These are phyloP conservation scores for Neoniphon sammara DNA, from an alignment of 2,797 vertebrate genomes.

Conservation along the genomic window DNA sequence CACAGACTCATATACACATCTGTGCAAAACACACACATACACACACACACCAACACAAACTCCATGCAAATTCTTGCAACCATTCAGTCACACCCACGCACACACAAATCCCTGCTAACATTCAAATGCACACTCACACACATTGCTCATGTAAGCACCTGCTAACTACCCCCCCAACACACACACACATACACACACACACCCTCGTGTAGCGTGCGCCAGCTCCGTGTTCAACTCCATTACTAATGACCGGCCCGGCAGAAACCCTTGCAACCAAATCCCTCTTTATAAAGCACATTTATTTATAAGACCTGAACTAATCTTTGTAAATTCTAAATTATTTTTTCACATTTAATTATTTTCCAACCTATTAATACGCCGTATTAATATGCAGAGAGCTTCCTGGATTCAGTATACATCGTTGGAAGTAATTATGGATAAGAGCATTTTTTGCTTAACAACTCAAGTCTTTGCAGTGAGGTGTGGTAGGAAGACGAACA, in stretches of 20 bases:
- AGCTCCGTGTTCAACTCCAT: conserved; percentile 36
- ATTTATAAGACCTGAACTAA: conserved; percentile 68
- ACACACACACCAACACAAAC: neutral
- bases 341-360: conserved; percentile 68
- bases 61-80: no score
- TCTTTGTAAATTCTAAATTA: conserved; percentile 50
- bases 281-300: conserved; percentile 37
- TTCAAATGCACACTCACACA: no score
- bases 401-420: conserved; percentile 60
- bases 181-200: neutral
- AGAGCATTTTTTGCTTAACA: conserved; percentile 29
- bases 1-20: conserved; percentile 1
- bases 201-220: neutral
- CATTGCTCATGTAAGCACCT: no score
- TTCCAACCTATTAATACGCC: conserved; percentile 56
- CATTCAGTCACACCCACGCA: neutral
- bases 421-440: conserved; percentile 69
- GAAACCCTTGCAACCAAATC: conserved; percentile 42
- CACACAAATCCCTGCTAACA: neutral
- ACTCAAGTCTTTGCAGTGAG: conserved; percentile 12
- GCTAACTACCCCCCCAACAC: no score
- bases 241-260: conserved; percentile 44
- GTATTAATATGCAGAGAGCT: conserved; percentile 61
- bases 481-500: conserved; percentile 60
- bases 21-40: neutral